phyloP scores from a whole-genome alignment of 2,888 invertebrate genomes.

The Hemistola chrysoprasaria region DNA sequence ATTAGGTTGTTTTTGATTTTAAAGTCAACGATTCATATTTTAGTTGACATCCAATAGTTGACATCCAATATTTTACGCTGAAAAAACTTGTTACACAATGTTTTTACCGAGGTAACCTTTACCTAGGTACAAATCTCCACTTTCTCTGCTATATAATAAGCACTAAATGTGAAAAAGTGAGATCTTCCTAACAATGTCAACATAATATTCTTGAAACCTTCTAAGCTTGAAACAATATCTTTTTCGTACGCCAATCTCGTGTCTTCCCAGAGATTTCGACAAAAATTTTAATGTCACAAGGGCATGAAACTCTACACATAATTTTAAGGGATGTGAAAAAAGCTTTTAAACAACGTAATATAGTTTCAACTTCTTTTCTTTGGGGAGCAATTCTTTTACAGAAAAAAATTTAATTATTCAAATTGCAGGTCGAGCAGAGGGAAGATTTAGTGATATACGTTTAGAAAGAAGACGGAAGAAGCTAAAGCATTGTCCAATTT shows the following conservation, averaged over 20 bases:
- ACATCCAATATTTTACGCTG: too few species aligned
- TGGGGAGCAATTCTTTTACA: slow-evolving; percentile 4
- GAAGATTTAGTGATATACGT: slow-evolving; percentile 1
- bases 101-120: too few species aligned
- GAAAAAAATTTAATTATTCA: slow-evolving; percentile 15
- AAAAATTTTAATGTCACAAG: slow-evolving; percentile 4
- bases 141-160: too few species aligned
- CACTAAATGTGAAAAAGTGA: slow-evolving; percentile 15
- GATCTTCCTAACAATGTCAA: slow-evolving; percentile 12
- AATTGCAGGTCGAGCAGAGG: slow-evolving; percentile 4
- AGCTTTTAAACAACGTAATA: slow-evolving; percentile 9
- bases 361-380: slow-evolving; percentile 7
- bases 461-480: slow-evolving; percentile 4
- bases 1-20: too few species aligned
- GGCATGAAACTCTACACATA: slow-evolving; percentile 9
- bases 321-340: slow-evolving; percentile 9
- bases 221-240: slow-evolving; percentile 1
- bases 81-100: too few species aligned
- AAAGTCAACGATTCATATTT: too few species aligned
- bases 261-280: slow-evolving; percentile 4
- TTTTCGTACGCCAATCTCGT: background rate
- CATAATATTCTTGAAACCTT: background rate
- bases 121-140: too few species aligned
- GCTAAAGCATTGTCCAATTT: slow-evolving; percentile 24
- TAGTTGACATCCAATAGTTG: too few species aligned